These are phyloP conservation scores for Lota lota DNA, from an alignment of 2,113 vertebrate species.

Conservation along the genomic window DNA sequence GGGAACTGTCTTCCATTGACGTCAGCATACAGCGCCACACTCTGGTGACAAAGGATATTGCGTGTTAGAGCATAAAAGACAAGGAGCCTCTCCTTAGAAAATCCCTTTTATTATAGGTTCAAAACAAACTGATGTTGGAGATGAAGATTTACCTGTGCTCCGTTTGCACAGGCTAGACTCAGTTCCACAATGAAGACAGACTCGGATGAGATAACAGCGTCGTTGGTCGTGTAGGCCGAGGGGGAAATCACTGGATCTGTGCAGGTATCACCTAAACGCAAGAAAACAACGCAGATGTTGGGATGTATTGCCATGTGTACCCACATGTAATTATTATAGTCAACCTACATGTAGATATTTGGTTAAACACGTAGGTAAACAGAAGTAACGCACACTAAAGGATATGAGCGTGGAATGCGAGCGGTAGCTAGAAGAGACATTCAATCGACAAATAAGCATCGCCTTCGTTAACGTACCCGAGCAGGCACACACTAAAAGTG, in stretches of 20 bases:
- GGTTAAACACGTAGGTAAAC: no score
- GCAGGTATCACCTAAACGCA: conserved; percentile 80
- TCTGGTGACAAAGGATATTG: conserved; percentile 61
- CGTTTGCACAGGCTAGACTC: conserved; percentile 84
- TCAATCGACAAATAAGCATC: no score
- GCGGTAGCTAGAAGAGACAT: neutral
- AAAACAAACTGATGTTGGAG: no score
- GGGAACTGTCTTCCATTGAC: conserved; percentile 90
- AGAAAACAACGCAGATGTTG: neutral
- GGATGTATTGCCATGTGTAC: neutral
- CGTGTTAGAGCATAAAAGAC: neutral
- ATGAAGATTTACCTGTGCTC: conserved; percentile 78
- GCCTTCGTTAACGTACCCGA: conserved; percentile 48
- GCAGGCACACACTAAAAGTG: conserved; percentile 55
- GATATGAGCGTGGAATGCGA: no score
- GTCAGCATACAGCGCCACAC: conserved; percentile 88
- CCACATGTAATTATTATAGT: neutral
- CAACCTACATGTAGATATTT: no score
- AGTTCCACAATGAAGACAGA: conserved; percentile 91
- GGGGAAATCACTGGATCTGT: conserved; percentile 84
- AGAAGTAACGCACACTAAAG: no score
- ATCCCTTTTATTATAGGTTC: neutral
- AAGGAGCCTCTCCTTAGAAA: neutral
- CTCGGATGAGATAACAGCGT: conserved; percentile 89
- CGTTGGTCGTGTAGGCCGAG: conserved; percentile 89